A percentile compares a stretch with the other conserved stretches of the same genome.
phyloP scores from a whole-genome alignment of 2,888 invertebrate species.

The Andricus curvator region DNA sequence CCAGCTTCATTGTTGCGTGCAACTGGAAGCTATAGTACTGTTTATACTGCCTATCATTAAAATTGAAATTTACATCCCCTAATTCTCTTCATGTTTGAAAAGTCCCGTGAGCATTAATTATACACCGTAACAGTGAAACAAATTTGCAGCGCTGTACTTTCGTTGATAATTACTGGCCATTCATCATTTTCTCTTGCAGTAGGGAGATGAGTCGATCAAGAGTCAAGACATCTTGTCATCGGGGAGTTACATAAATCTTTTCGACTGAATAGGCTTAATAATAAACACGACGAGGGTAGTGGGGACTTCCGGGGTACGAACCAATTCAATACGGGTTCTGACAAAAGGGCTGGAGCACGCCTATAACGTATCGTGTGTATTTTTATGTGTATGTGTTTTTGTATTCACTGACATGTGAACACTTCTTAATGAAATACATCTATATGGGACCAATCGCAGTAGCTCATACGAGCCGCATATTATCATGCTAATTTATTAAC shows the following conservation, averaged over 20 bases:
- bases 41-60: constrained; percentile 28
- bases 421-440: constrained; percentile 49
- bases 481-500: constrained; percentile 54
- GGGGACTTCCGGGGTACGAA: constrained; percentile 34
- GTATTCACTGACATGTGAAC: constrained; percentile 13
- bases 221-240: constrained; percentile 46
- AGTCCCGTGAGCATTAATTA: constrained; percentile 22
- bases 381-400: background rate
- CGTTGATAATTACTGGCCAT: constrained; percentile 36
- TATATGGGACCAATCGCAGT: constrained; percentile 44
- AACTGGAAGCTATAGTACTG: background rate
- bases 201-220: constrained; percentile 34
- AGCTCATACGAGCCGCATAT: constrained; percentile 44
- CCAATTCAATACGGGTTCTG: constrained; percentile 39
- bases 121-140: constrained; percentile 16
- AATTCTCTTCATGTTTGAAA: constrained; percentile 18
- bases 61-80: constrained; percentile 22
- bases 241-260: constrained; percentile 46
- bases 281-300: constrained; percentile 39
- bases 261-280: constrained; percentile 47
- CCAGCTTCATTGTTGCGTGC: no score
- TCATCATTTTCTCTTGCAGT: constrained; percentile 23
- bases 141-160: constrained; percentile 31
- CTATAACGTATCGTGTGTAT: background rate
- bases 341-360: constrained; percentile 41